A percentile compares a stretch with the other conserved stretches of the same genome.
phyloP scores from a whole-genome alignment of 2,888 invertebrate species.

The Lasioglossum oenotherae region DNA sequence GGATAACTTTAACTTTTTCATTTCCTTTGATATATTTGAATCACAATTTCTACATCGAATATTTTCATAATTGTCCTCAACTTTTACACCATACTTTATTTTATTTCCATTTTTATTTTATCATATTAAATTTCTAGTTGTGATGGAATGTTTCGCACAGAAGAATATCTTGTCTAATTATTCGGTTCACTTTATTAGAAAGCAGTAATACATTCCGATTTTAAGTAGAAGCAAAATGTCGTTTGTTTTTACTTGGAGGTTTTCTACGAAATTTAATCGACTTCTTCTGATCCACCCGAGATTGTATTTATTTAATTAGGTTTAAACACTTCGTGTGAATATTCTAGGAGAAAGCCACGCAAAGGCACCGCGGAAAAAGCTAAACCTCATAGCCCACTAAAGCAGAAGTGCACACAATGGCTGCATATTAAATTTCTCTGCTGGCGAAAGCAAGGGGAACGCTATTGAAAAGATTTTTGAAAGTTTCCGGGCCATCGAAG shows the following conservation, averaged over 20 bases:
- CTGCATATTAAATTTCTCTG: neutral
- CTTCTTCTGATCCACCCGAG: neutral
- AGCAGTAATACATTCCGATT: neutral
- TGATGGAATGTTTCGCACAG: neutral
- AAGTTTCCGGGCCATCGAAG: neutral
- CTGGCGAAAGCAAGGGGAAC: neutral
- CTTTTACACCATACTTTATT: neutral
- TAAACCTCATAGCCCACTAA: neutral
- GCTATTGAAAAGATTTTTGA: neutral
- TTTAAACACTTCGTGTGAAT: neutral
- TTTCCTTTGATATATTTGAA: neutral
- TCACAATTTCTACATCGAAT: neutral
- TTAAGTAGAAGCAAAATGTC: neutral
- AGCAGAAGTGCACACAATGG: constrained; percentile 8
- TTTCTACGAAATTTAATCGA: neutral
- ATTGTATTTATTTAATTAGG: constrained; percentile 6
- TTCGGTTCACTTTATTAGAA: neutral
- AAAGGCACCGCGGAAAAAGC: neutral
- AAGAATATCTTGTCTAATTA: neutral
- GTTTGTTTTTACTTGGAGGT: neutral
- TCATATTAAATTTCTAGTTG: neutral
- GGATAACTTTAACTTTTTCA: neutral
- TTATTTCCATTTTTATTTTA: neutral
- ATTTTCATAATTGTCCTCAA: neutral
- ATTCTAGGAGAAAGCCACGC: too few relatives aligned